Evolutionary conservation across 2,888 invertebrate genomes (phyloP).

Genomic region (Ophonus ardosiacus): DNA sequence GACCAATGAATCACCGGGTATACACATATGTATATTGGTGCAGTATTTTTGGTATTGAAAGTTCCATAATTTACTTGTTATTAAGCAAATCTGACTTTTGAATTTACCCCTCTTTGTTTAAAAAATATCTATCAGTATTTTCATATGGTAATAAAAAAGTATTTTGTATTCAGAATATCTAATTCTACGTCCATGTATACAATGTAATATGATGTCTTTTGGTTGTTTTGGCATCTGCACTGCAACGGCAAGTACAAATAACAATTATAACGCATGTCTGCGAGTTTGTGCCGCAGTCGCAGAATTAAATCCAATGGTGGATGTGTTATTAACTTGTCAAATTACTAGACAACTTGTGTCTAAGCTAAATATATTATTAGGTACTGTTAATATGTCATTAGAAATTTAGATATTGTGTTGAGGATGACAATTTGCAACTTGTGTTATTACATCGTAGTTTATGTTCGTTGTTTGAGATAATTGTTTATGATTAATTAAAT

Average conservation of each 20-base stretch:
- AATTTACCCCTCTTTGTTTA: too few relatives aligned
- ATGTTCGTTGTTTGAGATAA: not conserved
- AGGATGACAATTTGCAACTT: slow-evolving; percentile 19
- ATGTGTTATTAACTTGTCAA: slow-evolving; percentile 36
- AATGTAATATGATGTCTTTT: not conserved
- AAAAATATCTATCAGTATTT: too few relatives aligned
- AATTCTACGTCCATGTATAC: not conserved
- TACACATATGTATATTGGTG: too few relatives aligned
- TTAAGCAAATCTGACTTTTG: too few relatives aligned
- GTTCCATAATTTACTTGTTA: too few relatives aligned
- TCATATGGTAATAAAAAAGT: too few relatives aligned
- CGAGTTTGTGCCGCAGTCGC: not conserved
- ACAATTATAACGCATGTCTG: not conserved
- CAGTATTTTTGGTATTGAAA: too few relatives aligned
- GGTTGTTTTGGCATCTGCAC: not conserved
- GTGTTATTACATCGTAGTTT: not conserved
- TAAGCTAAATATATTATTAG: slow-evolving; percentile 42
- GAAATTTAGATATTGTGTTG: not conserved
- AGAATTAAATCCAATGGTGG: not conserved
- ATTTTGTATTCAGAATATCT: too few relatives aligned
- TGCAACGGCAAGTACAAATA: slow-evolving; percentile 2
- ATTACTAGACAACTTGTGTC: slow-evolving; percentile 38
- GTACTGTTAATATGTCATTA: slow-evolving; percentile 33
- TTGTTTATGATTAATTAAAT: slow-evolving; percentile 29
- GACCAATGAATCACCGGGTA: too few relatives aligned